Base-by-base conservation (phyloP, 1,140 invertebrate species). In the Macrobrachium rosenbergii region DNA sequence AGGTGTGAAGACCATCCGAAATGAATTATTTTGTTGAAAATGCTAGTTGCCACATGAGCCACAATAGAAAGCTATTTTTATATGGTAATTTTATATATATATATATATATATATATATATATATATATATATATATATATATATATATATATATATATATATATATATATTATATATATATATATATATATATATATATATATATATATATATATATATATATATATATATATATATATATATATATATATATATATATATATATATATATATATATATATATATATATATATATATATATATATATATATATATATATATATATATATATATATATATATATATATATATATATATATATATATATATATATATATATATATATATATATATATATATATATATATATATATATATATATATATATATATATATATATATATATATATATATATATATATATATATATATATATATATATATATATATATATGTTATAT, bases 101-200 rank as follows among this genome's bases (percentile, higher is more conserved):
- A 64, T 64, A 64, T 64, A n/a, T 23, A 64, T 64, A 64, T 64
- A 64, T 64, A 64, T 64, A 64, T 23, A 64, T 64, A 23, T 64
- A 64, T 64, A 64, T 64, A n/a, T 23, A 64, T 64, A 64, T 64
- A 64, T 64, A 6, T 14, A 64, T 23, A 64, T 64, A 23, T 64
- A 64, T 64, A 64, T 64, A n/a, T 12, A 64, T 64, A 64, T 64
- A 64, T 64, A 64, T 64, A 64, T 23, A 64, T 64, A 23, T 64
- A 64, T 64, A 64, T 64, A n/a, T 23, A 64, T 64, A 64, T 64
- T 64, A 64, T 64, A 64, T 23, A 64, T 64, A 23, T 64, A 64
- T 64, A 64, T 64, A n/a, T 23, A 64, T 64, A 64, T 64, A 64
- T 64, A 64, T 64, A 64, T 23, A 64, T 64, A 23, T 64, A 64